Evolutionary conservation across 2,113 vertebrate genomes (phyloP), one percentile per base, ranked within the genome.

Genomic region (Arizona elegans): DNA sequence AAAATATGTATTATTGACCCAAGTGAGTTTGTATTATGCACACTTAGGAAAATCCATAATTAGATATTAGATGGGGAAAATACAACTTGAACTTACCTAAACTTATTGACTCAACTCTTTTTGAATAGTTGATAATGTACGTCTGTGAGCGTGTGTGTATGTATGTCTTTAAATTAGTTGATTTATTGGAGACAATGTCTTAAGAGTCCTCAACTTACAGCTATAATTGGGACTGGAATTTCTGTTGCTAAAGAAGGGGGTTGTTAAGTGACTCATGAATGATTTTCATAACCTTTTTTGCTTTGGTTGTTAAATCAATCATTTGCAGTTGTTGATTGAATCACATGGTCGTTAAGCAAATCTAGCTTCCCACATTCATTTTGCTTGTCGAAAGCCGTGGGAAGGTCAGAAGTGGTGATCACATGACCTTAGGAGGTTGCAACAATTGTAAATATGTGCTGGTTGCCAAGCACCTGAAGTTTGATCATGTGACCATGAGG

Each of bases 1-100:
- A 95, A 94, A 10, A 50, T 56, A 47, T 52, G 8, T 94, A 91
- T n/a, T 94, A 88, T 24, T 87, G 92, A 93, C 87, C 75, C 65
- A 93, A 92, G 93, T 52, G 93, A 55, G 12, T 1, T 70, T n/a
- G 0, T 91, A 54, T 89, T 5, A 43, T 1, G 8, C 86, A 90
- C 33, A 90, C 87, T 91, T 5, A 52, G 58, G 2, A 50, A 91
- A n/a, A 92, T 87, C 53, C 2, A 43, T 91, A 95, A 94, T 95
- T 95, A 96, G 86, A 58, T 2, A 2, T 86, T 94, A 94, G 43
- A 50, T 86, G n/a, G 88, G 95, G 94, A 92, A 55, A 24, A 0
- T 0, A 10, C 21, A 0, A 58, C 43, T 94, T 96, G 94, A 29
- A 12, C 33, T 92, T 91, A 92, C 43, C 94, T 96, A 95, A 29